These are phyloP conservation scores for Corella eumyota DNA, from an alignment of 23 tunicate species.

Conservation along the genomic window DNA sequence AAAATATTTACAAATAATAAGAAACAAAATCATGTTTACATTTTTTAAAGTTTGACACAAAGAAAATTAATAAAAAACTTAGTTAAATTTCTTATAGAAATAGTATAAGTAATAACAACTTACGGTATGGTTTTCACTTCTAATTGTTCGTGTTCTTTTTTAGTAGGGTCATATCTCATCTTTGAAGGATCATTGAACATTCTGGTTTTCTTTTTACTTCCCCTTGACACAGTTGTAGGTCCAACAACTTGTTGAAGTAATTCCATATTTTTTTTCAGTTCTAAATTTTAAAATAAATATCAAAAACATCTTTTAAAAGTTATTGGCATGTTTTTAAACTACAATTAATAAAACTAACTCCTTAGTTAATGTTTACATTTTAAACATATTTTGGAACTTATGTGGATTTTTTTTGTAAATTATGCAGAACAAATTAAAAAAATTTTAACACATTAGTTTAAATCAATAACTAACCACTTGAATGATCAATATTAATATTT, in stretches of 20 bases:
- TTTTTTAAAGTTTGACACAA: too few relatives aligned
- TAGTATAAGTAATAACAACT: neutral
- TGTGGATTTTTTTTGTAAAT: too few relatives aligned
- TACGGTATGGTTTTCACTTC: conserved; percentile 5
- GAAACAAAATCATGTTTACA: too few relatives aligned
- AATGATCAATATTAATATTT: neutral
- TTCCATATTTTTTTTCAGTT: conserved; percentile 20
- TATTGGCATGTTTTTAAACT: neutral
- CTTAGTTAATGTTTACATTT: too few relatives aligned
- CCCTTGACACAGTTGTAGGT: conserved; percentile 1
- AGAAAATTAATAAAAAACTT: too few relatives aligned
- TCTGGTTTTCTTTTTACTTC: neutral
- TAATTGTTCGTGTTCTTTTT: conserved; percentile 1
- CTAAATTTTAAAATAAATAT: neutral
- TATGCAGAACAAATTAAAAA: neutral
- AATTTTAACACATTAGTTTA: neutral
- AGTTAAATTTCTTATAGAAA: too few relatives aligned
- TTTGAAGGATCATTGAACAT: conserved; percentile 20
- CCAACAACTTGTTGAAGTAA: conserved; percentile 45
- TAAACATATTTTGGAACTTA: too few relatives aligned
- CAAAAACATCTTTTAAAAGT: neutral
- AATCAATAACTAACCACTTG: neutral
- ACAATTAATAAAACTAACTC: neutral
- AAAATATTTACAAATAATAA: neutral
- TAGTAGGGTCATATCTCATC: conserved; percentile 35